Base-by-base conservation (phyloP, 2,113 vertebrate species). In the Trochalopteron elliotii region DNA sequence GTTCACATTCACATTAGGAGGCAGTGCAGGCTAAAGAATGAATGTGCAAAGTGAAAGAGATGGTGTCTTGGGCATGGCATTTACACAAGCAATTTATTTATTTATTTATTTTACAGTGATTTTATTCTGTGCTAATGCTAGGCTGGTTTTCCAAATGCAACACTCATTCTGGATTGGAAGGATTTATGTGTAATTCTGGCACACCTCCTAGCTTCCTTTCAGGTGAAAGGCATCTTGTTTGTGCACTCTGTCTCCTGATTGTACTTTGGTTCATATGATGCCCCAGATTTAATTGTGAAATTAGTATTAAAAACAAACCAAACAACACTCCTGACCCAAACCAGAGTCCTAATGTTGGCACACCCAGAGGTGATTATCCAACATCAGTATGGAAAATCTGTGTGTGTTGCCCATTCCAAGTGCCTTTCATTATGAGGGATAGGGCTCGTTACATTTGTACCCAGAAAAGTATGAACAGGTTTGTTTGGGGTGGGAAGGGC, bases 1-100 rank as follows among this genome's bases (percentile, higher is more conserved):
- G 23, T 37, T 12, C 7, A 2, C 0, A 0, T 33, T 42, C 9
- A 6, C 0, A 0, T 27, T 42, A 60, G 31, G 47, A 72, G 31
- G 24, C 42, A 72, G 31, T 56, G 13, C 49, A 68, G 28, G 44
- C 44, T 79, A 56, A 52, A 63, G 68, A 33, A 21, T 78, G 13
- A 64, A 79, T 5, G 35, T 53, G 22, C 19, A 18, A 67, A 64
- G 37, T 28, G 20, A 55, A 35, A 78, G 25, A 21, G 11, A 15
- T 27, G 22, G 4, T 61, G 45, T 61, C 20, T 63, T 45, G 18
- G 14, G 33, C 28, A 25, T 70, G 35, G 11, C 5, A 30, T 47
- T 75, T 67, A 11, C 9, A 53, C 1, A 28, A 20, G 11, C 3
- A 3, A 3, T 81, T 39, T 83, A 13, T 30, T 7, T 53, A 75